A percentile compares a stretch with the other conserved stretches of the same genome.
phyloP scores from a whole-genome alignment of 2,113 vertebrate genomes.

The Cichladusa arquata region DNA sequence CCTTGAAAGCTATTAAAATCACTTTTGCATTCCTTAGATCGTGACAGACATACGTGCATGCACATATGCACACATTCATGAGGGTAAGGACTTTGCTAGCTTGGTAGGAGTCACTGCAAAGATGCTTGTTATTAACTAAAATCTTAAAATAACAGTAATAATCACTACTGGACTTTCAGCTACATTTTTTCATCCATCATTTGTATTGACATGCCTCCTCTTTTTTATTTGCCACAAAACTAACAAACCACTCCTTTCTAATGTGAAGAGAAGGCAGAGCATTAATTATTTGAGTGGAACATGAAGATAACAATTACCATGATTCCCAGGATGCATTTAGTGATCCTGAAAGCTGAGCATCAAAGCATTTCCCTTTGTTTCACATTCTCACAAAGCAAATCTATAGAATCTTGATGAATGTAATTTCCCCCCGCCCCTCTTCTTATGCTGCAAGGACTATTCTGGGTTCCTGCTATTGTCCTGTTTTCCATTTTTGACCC shows the following conservation, averaged over 20 bases:
- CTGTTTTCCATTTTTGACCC: neutral
- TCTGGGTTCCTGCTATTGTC: neutral
- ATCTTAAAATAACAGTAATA: neutral
- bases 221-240: neutral
- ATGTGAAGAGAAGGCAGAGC: neutral
- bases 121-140: neutral
- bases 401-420: neutral
- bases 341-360: neutral
- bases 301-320: neutral
- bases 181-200: neutral
- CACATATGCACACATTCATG: neutral
- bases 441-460: neutral
- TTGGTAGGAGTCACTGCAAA: neutral
- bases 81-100: neutral
- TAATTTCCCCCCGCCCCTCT: accelerated
- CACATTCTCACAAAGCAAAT: neutral
- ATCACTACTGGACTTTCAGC: neutral
- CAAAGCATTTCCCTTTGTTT: constrained; percentile 26
- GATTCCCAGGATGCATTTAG: neutral
- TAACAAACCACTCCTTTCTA: neutral
- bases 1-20: constrained; percentile 2
- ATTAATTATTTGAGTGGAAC: neutral
- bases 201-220: neutral
- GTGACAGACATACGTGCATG: neutral
- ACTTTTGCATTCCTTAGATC: neutral